Percentiles rank a stretch among this genome's conserved stretches.
Conservation (phyloP, 37 sponge, comb jelly and placozoan genomes). For the Beroe forskalii region DNA sequence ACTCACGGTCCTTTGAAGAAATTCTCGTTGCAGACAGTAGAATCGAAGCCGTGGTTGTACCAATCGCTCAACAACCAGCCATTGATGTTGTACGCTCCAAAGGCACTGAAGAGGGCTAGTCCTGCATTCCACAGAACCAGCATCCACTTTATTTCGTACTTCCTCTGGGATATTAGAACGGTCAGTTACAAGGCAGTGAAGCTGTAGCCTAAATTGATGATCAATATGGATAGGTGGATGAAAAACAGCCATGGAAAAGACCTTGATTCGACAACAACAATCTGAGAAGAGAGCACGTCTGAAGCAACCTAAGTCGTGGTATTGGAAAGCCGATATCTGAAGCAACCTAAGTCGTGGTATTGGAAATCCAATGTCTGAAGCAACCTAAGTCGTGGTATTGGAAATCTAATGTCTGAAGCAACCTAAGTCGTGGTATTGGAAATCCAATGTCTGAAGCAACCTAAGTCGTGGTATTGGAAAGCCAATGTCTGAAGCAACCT, state of each 20-base stretch:
- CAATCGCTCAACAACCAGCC: neutral
- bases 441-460: no score
- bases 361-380: no score
- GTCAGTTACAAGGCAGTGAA: neutral
- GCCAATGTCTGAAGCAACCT: no score
- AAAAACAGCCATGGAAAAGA: neutral
- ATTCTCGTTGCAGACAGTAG: neutral
- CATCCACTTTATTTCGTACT: constrained; percentile 13
- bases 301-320: no score
- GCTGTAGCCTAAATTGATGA: neutral
- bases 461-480: no score
- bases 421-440: no score
- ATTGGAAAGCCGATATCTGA: no score
- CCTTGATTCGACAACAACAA: neutral
- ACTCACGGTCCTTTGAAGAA: neutral
- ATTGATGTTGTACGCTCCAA: neutral
- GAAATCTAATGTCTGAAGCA: no score
- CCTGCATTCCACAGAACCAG: constrained; percentile 16
- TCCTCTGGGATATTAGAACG: neutral
- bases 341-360: no score
- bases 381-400: no score
- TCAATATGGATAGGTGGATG: neutral
- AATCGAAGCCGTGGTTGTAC: neutral
- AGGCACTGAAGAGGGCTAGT: constrained; percentile 4
- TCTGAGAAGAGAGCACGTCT: no score